A percentile compares a stretch with the other conserved stretches of the same genome.
Conservation (phyloP, 2,797 vertebrate genomes). For the Darevskia nairensis region DNA sequence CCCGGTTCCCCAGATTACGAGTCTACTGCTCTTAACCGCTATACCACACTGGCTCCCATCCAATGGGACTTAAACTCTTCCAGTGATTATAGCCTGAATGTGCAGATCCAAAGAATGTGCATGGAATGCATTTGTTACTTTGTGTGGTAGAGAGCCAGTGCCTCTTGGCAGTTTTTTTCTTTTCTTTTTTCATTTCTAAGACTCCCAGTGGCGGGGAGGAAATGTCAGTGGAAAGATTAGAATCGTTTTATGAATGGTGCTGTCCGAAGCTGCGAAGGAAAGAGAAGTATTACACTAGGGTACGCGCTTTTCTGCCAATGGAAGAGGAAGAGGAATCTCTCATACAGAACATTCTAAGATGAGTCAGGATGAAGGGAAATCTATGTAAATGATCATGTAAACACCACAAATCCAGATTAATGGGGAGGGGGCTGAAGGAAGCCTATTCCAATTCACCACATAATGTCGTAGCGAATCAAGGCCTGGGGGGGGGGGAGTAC, state of each 20-base stretch:
- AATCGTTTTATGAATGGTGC: background rate
- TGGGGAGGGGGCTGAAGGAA: background rate
- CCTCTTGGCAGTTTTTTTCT: background rate
- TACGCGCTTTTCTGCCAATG: background rate
- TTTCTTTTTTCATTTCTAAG: background rate
- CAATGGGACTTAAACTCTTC: background rate
- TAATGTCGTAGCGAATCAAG: background rate
- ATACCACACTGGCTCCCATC: background rate
- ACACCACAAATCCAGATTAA: background rate
- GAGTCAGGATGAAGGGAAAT: background rate
- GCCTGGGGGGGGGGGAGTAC: background rate
- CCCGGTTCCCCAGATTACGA: too few relatives aligned
- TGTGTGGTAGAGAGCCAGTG: background rate
- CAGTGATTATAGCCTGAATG: background rate
- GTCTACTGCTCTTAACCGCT: too few relatives aligned
- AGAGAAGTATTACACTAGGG: background rate
- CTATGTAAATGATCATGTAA: background rate
- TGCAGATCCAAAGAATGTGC: background rate
- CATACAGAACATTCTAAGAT: background rate
- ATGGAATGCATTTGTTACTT: background rate
- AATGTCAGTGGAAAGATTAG: background rate
- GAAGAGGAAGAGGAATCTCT: background rate
- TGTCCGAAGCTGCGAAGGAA: background rate
- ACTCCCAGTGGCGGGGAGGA: background rate
- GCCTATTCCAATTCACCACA: background rate